phyloP scores from a whole-genome alignment of 2,113 vertebrate genomes.

The Ailuropoda melanoleuca region DNA sequence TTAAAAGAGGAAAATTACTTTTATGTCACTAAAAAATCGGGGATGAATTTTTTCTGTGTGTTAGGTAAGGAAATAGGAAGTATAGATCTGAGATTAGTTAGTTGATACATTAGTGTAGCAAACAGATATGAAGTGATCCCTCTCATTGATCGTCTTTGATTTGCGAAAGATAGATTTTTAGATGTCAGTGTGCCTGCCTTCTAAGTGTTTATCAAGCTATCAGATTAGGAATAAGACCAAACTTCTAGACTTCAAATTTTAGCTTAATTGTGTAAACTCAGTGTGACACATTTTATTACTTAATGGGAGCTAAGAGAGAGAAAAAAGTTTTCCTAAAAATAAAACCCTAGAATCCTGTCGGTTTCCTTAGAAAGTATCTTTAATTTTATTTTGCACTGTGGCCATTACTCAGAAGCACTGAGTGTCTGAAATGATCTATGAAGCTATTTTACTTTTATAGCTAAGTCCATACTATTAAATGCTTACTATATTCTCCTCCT shows the following conservation, averaged over 20 bases:
- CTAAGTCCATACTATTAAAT: background rate
- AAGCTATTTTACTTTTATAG: conserved; percentile 6
- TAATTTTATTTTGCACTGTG: conserved; percentile 33
- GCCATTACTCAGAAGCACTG: background rate
- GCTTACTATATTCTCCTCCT: background rate
- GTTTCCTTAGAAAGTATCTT: background rate
- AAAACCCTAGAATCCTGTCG: background rate
- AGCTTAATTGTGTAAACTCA: background rate
- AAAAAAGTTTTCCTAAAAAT: background rate
- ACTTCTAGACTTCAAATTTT: conserved; percentile 19
- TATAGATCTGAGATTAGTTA: background rate
- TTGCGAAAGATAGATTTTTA: conserved; percentile 31
- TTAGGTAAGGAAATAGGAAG: background rate
- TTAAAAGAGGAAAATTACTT: conserved; percentile 1
- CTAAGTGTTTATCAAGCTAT: background rate
- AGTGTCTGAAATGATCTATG: background rate
- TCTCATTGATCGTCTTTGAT: background rate
- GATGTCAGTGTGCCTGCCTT: background rate
- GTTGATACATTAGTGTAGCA: background rate
- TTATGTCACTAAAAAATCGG: background rate
- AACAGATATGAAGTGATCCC: background rate
- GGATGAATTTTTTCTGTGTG: background rate
- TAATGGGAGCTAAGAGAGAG: background rate
- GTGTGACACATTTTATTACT: background rate
- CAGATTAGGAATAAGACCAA: conserved; percentile 14